Evolutionary conservation across 2,113 vertebrate species (phyloP), one percentile per base, ranked within the genome.

Genomic region (Stegastes partitus): DNA sequence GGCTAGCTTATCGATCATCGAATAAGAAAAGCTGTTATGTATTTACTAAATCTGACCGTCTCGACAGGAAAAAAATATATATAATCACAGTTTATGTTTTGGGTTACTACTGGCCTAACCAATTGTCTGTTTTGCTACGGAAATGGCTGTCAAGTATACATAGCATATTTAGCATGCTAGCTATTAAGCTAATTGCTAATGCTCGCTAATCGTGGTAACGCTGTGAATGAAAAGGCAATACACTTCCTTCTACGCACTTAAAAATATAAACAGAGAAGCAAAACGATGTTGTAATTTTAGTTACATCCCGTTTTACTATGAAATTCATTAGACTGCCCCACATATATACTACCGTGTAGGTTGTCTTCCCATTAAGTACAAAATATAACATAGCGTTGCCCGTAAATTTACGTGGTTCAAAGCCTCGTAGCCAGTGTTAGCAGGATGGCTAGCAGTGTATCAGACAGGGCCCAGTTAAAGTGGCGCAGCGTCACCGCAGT

Each of bases 401-500:
- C 73, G 53, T 67, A 62, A 78, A 89, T 89, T 75, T 82, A 64
- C 56, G 74, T 84, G 71, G 73, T 83, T 82, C 76, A 53, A 83
- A 74, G 81, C 67, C 71, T 69, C 44, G 59, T 89, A 79, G 81
- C 82, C 57, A 23, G 71, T 34, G 89, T 59, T 90, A 91, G 89
- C 93, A 73, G 74, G 34, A 78, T 21, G 37, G 83, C 76, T 88
- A 85, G 83, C 73, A 83, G 71, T 67, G 56, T 70, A 74, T 57
- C 79, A 81, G 81, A 64, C 81, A 83, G 89, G 93, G 91, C 91
- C 92, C 91, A 68, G 92, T 78, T 89, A 76, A 71, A 93, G 91
- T 94, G 93, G 94, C 94, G 94, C 94, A 95, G 93, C 92, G 91
- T 88, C 92, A 92, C 94, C 93, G 93, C 93, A 94, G 87, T 93